A percentile compares a stretch with the other conserved stretches of the same genome.
Evolutionary conservation across 2,797 vertebrate genomes (phyloP).

Genomic region (Apodemus agrarius): DNA sequence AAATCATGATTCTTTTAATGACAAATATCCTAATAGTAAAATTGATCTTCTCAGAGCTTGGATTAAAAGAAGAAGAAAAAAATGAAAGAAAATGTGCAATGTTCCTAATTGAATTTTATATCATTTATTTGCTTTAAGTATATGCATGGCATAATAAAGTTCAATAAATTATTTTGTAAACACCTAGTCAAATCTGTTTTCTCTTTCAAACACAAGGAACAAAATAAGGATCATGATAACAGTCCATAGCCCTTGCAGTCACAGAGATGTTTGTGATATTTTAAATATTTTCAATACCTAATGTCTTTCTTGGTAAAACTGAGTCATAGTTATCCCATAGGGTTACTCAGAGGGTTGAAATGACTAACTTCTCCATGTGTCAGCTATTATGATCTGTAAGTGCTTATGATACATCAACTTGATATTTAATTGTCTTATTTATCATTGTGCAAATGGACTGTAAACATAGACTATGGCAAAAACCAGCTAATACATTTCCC

Average conservation of each 20-base stretch:
- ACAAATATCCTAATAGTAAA: not conserved
- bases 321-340: not conserved
- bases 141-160: not conserved
- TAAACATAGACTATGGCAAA: not conserved
- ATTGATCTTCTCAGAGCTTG: not conserved
- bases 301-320: not conserved
- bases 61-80: not conserved
- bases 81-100: not conserved
- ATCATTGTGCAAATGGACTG: not conserved
- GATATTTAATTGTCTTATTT: not conserved
- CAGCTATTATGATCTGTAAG: not conserved
- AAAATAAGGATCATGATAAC: not conserved
- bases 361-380: not conserved
- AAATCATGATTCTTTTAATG: not conserved
- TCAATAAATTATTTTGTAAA: not conserved
- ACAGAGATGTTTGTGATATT: not conserved
- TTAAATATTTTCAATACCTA: not conserved
- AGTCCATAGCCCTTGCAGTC: not conserved
- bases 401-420: not conserved
- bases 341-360: not conserved
- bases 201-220: not conserved
- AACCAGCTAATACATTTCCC: not conserved
- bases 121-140: not conserved
- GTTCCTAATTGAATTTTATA: not conserved
- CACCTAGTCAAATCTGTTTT: not conserved